Evolutionary conservation across 2,113 vertebrate genomes (phyloP), one percentile per base, ranked within the genome.

Genomic region (Ornithorhynchus anatinus): DNA sequence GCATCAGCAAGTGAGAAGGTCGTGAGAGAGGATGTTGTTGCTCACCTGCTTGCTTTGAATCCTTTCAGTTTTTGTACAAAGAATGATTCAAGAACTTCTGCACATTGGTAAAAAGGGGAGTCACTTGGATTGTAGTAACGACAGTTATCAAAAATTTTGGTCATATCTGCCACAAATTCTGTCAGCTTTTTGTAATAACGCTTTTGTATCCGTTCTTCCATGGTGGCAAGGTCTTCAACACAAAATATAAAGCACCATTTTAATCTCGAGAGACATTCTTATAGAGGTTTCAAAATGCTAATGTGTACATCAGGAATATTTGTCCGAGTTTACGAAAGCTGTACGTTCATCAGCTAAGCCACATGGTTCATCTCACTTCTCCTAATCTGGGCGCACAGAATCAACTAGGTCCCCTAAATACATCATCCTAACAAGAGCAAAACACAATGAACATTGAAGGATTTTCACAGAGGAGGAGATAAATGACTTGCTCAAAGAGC

Each of bases 61-160:
- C 96, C 95, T 95, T 99, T 99, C 22, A 99, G 92, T 84, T 99
- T 99, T 95, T 99, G 98, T 87, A 99, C 98, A 93, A 99, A 99
- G 93, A 98, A 99, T 37, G 95, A 96, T 85, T 99, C 98, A 2
- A 99, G 95, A 82, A 97, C 94, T 91, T 99, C 98, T 31, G 97
- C 98, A 75, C 98, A 98, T 85, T 99, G 97, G 90, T 96, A 99
- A 84, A 99, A 99, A 75, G 96, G 96, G 51, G 98, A 99, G 90
- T 99, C 98, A 53, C 96, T 97, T 62, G 98, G 97, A 90, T 99
- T 99, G 95, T 99, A 99, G 79, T 99, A 99, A 92, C 98, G 98
- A 90, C 98, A 99, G 93, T 99, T 99, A 92, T 99, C 98, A 75
- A 99, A 99, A 90, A 99, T 97, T 98, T 99, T 99, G 97, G 98